Base-by-base conservation (phyloP, 92 coral and sea anemone species). In the Palythoa heliodiscus region DNA sequence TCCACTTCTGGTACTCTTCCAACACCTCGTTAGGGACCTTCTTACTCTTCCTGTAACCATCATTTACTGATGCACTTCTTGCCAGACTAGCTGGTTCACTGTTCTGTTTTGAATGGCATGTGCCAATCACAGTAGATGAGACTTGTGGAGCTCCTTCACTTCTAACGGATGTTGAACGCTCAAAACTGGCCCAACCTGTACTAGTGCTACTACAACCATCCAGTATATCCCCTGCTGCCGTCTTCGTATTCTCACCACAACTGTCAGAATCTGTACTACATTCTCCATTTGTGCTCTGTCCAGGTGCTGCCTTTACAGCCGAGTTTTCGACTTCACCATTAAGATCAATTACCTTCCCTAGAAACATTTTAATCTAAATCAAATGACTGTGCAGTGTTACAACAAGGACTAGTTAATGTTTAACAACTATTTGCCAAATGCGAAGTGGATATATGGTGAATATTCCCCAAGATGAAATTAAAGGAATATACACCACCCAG, bases 1-100 rank as follows among this genome's bases (percentile, higher is more conserved):
- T 92, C 98, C 98, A 94, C 57, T 90, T 92, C 88, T 94, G 95
- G 66, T 94, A 94, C 40, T 91, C 98, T 75, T 92, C 92, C 29
- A 94, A 80, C 10, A 80, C 84, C 63, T 47, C 84, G 13, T 23
- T 6, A 0, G 60, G 7, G 3, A 23, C 37, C 20, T 12, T 54
- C 17, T n/a, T 80, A 11, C 40, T 67, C 24, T 66, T 43, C 43
- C 66, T 80, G 60, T 29, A 64, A 12, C 61, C 74, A 6, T 80
- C 84, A 63, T 80, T 80, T 7, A 80, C 84, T 11, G 84, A 64
- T 2, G 75, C 73, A 47, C 84, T 80, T 48, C 84, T 80, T 50
- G 14, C 84, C 74, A 80, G 25, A 38, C 22, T 15, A 6, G 61
- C 84, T 7, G 84, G 84, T 7, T 63, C 84, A 48, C 84, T 80